A percentile compares a stretch with the other conserved stretches of the same genome.
Evolutionary conservation across 2,888 invertebrate genomes (phyloP).

Genomic region (Ectemnius lituratus): DNA sequence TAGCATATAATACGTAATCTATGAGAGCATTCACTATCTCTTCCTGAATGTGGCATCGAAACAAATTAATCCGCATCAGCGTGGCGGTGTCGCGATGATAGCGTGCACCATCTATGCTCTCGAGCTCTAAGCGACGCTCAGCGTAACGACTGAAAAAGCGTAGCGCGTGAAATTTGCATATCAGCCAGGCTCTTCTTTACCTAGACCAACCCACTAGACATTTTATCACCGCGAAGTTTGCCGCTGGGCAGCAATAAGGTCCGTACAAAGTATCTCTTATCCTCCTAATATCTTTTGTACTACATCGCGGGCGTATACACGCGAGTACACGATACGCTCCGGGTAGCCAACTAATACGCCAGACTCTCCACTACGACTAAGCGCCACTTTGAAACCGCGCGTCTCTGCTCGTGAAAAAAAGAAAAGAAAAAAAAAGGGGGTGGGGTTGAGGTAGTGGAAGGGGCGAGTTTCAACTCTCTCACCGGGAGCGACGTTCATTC

Average conservation of each 20-base stretch:
- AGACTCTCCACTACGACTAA: neutral
- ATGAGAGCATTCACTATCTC: neutral
- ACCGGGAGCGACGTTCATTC: constrained; percentile 6
- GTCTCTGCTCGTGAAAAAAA: neutral
- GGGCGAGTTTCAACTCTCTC: neutral
- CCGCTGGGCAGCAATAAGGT: constrained; percentile 4
- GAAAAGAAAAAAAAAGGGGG: neutral
- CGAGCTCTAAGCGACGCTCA: constrained; percentile 13
- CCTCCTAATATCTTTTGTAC: constrained; percentile 1
- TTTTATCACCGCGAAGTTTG: constrained; percentile 4
- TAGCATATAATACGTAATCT: constrained; percentile 19
- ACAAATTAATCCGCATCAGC: neutral
- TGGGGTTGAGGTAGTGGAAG: neutral
- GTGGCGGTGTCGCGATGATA: neutral
- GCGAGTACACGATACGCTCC: neutral
- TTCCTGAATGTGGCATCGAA: neutral
- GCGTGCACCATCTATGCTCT: too few relatives aligned
- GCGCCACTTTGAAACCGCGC: neutral
- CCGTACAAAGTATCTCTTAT: constrained; percentile 1
- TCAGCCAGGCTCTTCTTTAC: constrained; percentile 24
- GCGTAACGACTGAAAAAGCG: constrained; percentile 18
- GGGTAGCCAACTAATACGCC: neutral
- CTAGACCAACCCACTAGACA: constrained; percentile 1
- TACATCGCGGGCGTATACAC: neutral
- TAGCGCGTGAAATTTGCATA: constrained; percentile 40